These are phyloP conservation scores for Torymus auratus DNA, from an alignment of 2,888 invertebrate species.

Conservation along the genomic window DNA sequence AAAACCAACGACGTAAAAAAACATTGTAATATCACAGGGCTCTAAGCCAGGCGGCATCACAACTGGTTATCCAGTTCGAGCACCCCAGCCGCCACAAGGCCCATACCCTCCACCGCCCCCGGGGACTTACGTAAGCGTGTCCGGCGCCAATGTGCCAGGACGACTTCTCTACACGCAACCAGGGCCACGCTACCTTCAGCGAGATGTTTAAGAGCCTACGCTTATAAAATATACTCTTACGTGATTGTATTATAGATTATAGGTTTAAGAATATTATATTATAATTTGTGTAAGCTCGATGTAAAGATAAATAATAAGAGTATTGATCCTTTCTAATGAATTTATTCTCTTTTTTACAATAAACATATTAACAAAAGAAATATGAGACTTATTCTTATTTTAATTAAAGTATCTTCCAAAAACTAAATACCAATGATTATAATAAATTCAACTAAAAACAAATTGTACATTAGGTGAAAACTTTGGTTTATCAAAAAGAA, in stretches of 20 bases:
- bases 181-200: slow-evolving; percentile 71
- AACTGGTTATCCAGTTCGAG: slow-evolving; percentile 88
- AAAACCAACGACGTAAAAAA: slow-evolving; percentile 10
- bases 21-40: slow-evolving; percentile 76
- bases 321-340: slow-evolving; percentile 20
- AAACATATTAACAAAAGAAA: background rate
- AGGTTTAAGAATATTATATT: slow-evolving; percentile 24
- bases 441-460: no score
- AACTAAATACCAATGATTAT: no score
- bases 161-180: slow-evolving; percentile 73
- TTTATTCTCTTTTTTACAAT: slow-evolving; percentile 9
- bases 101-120: slow-evolving; percentile 69
- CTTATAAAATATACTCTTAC: background rate
- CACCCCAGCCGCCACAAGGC: slow-evolving; percentile 72
- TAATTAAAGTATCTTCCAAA: background rate
- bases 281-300: slow-evolving; percentile 24
- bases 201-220: slow-evolving; percentile 65
- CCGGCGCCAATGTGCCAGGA: slow-evolving; percentile 70
- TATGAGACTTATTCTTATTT: background rate
- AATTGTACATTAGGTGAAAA: no score
- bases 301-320: slow-evolving; percentile 35
- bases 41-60: slow-evolving; percentile 90
- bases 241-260: slow-evolving; percentile 29
- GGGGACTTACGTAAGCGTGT: slow-evolving; percentile 71
- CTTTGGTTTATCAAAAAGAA: no score